phyloP scores from a whole-genome alignment of 2,888 invertebrate species.

The Tribolium freemani region DNA sequence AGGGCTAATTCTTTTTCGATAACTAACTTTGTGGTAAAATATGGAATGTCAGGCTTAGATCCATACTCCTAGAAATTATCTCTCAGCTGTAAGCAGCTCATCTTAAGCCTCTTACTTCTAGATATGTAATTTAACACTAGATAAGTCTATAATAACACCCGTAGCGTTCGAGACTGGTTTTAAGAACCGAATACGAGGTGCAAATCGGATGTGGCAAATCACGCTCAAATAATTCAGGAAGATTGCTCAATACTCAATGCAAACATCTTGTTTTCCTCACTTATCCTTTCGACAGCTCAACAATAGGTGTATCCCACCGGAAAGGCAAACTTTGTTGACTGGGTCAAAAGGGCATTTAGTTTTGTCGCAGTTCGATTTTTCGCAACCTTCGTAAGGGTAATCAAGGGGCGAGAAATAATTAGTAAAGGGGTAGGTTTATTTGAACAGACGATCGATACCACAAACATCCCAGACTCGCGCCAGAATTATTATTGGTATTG shows the following conservation, averaged over 20 bases:
- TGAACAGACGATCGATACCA: slow-evolving; percentile 11
- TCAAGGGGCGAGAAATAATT: slow-evolving; percentile 1
- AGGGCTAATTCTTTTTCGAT: neutral
- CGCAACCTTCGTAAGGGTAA: neutral
- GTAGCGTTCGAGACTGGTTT: too few relatives aligned
- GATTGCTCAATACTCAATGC: too few relatives aligned
- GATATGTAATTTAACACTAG: too few relatives aligned
- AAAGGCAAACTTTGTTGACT: neutral
- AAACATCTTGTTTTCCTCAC: neutral
- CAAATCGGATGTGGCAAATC: too few relatives aligned
- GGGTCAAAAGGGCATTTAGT: neutral
- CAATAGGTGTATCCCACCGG: neutral
- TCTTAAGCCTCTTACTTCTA: too few relatives aligned
- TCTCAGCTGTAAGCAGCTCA: too few relatives aligned
- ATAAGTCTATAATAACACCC: too few relatives aligned
- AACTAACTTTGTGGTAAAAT: neutral
- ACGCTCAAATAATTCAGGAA: too few relatives aligned
- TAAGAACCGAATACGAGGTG: too few relatives aligned
- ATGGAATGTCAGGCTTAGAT: neutral
- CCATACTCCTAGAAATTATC: too few relatives aligned
- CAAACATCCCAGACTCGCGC: slow-evolving; percentile 5
- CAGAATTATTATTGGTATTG: slow-evolving; percentile 12
- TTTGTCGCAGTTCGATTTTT: neutral
- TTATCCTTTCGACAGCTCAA: neutral
- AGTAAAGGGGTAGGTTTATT: neutral